Base-by-base conservation (phyloP, 2,888 invertebrate genomes). In the Tiliacea citrago region DNA sequence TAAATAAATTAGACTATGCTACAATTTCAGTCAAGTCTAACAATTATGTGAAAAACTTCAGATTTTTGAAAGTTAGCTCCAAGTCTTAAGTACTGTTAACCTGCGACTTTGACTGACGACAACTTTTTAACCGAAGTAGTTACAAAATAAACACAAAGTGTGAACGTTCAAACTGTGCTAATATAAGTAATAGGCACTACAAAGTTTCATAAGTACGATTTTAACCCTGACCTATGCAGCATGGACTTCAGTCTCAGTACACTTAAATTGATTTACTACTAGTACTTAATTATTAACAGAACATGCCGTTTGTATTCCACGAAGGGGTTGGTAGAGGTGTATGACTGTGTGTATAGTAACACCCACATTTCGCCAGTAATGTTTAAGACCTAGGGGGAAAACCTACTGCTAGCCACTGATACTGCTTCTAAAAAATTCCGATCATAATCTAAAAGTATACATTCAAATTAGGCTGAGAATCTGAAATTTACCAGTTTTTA, bases 201-300 rank as follows among this genome's bases (percentile, higher is more conserved):
- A 66, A n/a, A 61, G 71, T 77, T 62, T 61, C n/a, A 18, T 58
- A 45, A 76, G 13, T 16, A 58, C 42, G 21, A 16, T 57, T 51
- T 24, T 62, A 55, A 66, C 72, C 72, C 68, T 77, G 82, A 60
- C 63, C 49, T 71, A 16, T 69, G 61, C 35, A 18, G 35, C 13
- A 2, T 78, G 24, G 24, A 70, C 76, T 78, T 58, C 53, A 21
- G 35, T 29, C 62, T 51, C 7, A 18, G 62, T 35, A 35, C 24
- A 72, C 58, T 79, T 53, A 53, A 63, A 57, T 77, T 65, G 47
- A 77, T 79, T 72, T 72, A 77, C n/a, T n/a, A 7, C 39, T 4
- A 4, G 47, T 24, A 61, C 24, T 53, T 35, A 29, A 35, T 61
- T 53, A 35, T 13, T n/a, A 55, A 8, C 42, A 42, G 42, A 42